A percentile compares a stretch with the other conserved stretches of the same genome.
These are phyloP conservation scores for Leucozona laternaria DNA, from an alignment of 2,888 invertebrate species.

Conservation along the genomic window DNA sequence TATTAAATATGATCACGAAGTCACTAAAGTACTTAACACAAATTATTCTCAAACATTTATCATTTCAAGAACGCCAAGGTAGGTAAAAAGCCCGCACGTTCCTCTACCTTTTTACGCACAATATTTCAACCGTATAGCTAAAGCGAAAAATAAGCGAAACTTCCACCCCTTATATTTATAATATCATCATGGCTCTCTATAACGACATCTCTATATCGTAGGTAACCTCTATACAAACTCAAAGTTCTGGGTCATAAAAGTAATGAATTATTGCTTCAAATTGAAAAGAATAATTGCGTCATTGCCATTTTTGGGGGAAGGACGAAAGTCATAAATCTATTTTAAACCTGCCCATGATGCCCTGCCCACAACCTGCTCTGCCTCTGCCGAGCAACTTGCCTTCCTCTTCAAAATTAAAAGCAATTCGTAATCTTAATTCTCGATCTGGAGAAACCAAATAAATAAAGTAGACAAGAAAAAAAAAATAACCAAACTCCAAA, in stretches of 20 bases:
- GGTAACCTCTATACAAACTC: neutral
- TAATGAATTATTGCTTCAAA: conserved; percentile 74
- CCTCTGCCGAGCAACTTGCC: conserved; percentile 18
- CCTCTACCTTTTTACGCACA: neutral
- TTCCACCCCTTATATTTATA: conserved; percentile 46
- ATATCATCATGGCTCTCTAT: conserved; percentile 4
- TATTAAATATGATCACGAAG: neutral
- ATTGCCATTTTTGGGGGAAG: conserved; percentile 62
- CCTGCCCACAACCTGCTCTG: conserved; percentile 24
- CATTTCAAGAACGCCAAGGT: conserved; percentile 38
- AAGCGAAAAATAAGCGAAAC: conserved; percentile 53
- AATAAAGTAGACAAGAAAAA: conserved; percentile 51
- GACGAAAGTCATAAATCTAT: conserved; percentile 64
- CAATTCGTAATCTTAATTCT: conserved; percentile 71
- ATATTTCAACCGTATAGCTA: conserved; percentile 1
- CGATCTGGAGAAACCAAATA: conserved; percentile 69
- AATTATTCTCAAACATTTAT: conserved; percentile 66
- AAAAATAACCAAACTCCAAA: neutral
- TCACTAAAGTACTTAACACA: conserved; percentile 55
- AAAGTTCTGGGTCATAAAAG: conserved; percentile 68
- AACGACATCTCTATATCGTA: conserved; percentile 58
- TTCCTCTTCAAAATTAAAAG: conserved; percentile 61
- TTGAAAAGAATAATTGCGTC: conserved; percentile 75
- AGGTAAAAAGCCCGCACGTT: conserved; percentile 46
- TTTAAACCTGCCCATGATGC: conserved; percentile 39